phyloP scores from a whole-genome alignment of 2,113 vertebrate genomes.

The Tachysurus fulvidraco region DNA sequence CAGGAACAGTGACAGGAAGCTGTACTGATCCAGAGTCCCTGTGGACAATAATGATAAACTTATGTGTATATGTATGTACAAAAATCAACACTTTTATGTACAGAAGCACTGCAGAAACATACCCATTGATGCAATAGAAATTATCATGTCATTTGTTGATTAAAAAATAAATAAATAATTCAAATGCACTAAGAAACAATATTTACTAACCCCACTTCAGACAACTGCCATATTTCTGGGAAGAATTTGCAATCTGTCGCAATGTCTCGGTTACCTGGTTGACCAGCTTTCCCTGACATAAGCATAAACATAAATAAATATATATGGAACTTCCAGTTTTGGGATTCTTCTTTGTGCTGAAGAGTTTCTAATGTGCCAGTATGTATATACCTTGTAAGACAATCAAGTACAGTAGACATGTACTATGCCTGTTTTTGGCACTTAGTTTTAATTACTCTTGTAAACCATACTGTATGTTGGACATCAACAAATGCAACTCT shows the following conservation, averaged over 20 bases:
- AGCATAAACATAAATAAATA: background rate
- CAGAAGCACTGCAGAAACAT: background rate
- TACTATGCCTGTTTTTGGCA: background rate
- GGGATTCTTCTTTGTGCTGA: too few relatives aligned
- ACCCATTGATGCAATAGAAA: background rate
- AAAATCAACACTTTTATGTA: background rate
- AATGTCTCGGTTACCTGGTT: too few relatives aligned
- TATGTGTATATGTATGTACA: background rate
- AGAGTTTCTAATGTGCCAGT: too few relatives aligned
- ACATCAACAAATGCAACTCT: too few relatives aligned
- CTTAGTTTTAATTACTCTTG: background rate
- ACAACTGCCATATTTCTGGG: slow-evolving; percentile 72
- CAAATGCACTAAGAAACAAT: background rate
- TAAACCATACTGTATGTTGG: background rate
- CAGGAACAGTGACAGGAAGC: slow-evolving; percentile 21
- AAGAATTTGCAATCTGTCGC: slow-evolving; percentile 76
- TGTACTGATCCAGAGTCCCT: background rate
- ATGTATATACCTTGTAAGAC: too few relatives aligned
- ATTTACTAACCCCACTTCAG: slow-evolving; percentile 73
- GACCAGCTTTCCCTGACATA: background rate
- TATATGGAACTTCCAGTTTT: too few relatives aligned
- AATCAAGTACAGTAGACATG: too few relatives aligned
- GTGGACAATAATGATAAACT: background rate
- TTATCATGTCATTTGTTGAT: background rate
- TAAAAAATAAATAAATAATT: background rate